These are phyloP conservation scores for Notodonta dromedarius DNA, from an alignment of 2,888 invertebrate species.

Conservation along the genomic window DNA sequence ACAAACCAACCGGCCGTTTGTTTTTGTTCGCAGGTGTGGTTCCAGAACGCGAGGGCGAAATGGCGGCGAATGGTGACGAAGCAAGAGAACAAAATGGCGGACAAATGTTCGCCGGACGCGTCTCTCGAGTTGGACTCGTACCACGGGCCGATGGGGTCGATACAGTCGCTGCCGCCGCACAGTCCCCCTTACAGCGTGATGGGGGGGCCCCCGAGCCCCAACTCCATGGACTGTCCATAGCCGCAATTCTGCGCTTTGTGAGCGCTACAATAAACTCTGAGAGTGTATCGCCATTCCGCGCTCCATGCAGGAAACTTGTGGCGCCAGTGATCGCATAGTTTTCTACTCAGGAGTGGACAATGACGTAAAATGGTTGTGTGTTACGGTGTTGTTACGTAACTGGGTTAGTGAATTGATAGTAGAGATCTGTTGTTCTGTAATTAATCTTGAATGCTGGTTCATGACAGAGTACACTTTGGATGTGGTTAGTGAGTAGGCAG, in stretches of 20 bases:
- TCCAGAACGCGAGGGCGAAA: conserved; percentile 97
- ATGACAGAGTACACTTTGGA: too few relatives aligned
- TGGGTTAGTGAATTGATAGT: too few relatives aligned
- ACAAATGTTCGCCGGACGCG: conserved; percentile 87
- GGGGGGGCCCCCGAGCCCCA: conserved; percentile 87
- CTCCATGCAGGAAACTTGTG: conserved; percentile 14
- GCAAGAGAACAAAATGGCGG: conserved; percentile 89
- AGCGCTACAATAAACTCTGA: conserved; percentile 52
- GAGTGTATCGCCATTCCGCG: conserved; percentile 38
- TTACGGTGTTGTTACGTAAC: background rate
- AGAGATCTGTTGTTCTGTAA: too few relatives aligned
- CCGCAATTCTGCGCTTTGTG: conserved; percentile 74
- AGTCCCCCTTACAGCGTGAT: conserved; percentile 89
- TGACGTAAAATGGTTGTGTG: conserved; percentile 8
- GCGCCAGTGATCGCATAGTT: conserved; percentile 6
- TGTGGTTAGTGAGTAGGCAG: too few relatives aligned
- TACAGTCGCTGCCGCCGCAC: conserved; percentile 87
- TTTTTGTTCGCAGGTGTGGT: conserved; percentile 93
- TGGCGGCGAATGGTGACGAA: conserved; percentile 95
- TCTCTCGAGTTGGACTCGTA: conserved; percentile 87
- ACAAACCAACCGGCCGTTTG: conserved; percentile 45
- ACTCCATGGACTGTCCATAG: conserved; percentile 90
- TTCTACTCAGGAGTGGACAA: conserved; percentile 13
- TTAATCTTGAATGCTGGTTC: too few relatives aligned
- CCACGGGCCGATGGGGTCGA: conserved; percentile 86